Evolutionary conservation across 2,888 invertebrate species (phyloP).

Genomic region (Syrphus vitripennis): DNA sequence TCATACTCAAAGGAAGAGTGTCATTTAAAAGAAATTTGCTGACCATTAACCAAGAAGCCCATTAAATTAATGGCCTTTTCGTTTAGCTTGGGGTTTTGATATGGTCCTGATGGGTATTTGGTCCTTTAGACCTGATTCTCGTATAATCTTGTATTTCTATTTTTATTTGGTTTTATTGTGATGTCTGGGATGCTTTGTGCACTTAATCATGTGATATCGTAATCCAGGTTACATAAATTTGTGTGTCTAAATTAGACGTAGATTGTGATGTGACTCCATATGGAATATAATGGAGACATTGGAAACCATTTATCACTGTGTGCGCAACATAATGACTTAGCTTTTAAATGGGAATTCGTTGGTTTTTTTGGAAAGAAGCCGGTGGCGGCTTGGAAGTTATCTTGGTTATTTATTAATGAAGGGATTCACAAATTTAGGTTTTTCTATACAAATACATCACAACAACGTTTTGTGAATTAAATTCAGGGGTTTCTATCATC

Average conservation of each 20-base stretch:
- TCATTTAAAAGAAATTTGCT: conserved; percentile 53
- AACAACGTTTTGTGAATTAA: too few relatives aligned
- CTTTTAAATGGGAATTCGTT: background rate
- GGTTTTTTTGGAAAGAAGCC: background rate
- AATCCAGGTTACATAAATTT: conserved; percentile 30
- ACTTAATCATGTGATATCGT: conserved; percentile 23
- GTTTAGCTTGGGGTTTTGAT: background rate
- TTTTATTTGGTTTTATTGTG: conserved; percentile 10
- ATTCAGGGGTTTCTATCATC: too few relatives aligned
- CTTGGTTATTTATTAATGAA: background rate
- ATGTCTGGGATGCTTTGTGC: background rate
- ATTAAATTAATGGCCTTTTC: conserved; percentile 38
- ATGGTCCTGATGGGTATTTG: background rate
- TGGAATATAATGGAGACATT: background rate
- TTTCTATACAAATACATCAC: too few relatives aligned
- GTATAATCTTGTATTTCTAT: background rate
- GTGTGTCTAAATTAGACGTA: conserved; percentile 5
- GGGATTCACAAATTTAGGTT: background rate
- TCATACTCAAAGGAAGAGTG: background rate
- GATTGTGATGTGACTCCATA: background rate
- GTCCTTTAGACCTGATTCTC: background rate
- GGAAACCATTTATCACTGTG: background rate
- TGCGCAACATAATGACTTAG: background rate
- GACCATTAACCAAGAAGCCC: conserved; percentile 35
- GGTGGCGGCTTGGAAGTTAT: background rate